These are phyloP conservation scores for Papilio xuthus DNA, from an alignment of 1,140 invertebrate species.

Conservation along the genomic window DNA sequence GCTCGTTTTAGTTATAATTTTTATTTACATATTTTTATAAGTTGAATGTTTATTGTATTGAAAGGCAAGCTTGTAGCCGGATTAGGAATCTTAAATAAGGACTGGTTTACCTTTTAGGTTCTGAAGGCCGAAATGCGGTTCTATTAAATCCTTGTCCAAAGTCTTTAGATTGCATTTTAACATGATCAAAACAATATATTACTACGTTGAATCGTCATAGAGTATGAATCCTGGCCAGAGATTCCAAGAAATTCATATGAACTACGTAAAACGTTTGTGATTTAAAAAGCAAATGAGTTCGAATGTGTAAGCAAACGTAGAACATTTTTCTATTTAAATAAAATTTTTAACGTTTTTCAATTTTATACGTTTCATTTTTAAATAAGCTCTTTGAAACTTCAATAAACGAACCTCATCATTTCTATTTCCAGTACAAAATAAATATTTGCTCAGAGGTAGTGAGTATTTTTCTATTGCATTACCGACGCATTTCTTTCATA, in stretches of 20 bases:
- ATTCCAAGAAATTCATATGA: neutral
- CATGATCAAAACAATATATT: neutral
- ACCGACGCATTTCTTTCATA: constrained; percentile 30
- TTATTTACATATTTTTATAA: neutral
- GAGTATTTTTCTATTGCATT: constrained; percentile 34
- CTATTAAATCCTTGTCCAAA: neutral
- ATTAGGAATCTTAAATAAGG: neutral
- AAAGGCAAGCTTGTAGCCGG: constrained; percentile 17
- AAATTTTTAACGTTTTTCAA: neutral
- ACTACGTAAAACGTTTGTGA: neutral
- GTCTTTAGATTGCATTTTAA: constrained; percentile 1
- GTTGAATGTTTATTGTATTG: neutral
- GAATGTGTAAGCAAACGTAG: neutral
- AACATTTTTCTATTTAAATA: neutral
- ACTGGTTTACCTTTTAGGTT: constrained; percentile 15
- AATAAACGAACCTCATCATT: neutral
- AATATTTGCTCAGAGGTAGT: constrained; percentile 24
- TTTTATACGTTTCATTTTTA: constrained; percentile 7
- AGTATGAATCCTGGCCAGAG: neutral
- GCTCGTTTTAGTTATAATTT: neutral
- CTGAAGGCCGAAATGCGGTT: constrained; percentile 19
- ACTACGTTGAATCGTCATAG: too few relatives aligned
- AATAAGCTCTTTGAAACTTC: constrained; percentile 20
- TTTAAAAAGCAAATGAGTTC: neutral
- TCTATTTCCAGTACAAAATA: constrained; percentile 23